Evolutionary conservation across 2,797 vertebrate genomes (phyloP), one percentile per base, ranked within the genome.

Genomic region (Enteromius afrohamiltoni): DNA sequence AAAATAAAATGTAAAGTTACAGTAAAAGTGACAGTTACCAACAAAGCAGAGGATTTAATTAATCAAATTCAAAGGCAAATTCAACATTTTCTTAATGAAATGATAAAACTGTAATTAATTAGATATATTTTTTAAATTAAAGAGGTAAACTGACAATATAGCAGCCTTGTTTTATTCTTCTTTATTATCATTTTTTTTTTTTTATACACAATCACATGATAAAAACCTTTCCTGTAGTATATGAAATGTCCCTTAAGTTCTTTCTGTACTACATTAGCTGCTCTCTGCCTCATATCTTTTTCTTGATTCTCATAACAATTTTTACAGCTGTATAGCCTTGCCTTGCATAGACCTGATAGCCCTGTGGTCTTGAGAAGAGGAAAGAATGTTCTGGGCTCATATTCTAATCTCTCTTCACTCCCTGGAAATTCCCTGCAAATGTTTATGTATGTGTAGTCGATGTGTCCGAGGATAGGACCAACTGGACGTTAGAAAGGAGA

Each of bases 301-400:
- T 8, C 69, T 29, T 21, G 23, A 8, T 31, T 31, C 23, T 70
- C 68, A 70, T 47, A 47, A 70, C n/a, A 70, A 10, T 42, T 31
- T 31, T 64, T 31, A 14, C 68, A 47, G 42, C 42, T 70, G 42
- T 23, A 37, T 37, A 37, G 37, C 37, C 37, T 37, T 37, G 37
- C 6, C 37, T 37, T 37, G 37, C 7, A 37, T 37, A 37, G n/a
- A 70, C 14, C 23, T 29, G 68, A 47, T 70, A n/a, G 13, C n/a
- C 40, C 14, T 70, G n/a, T 45, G 40, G 14, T n/a, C 68, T 70
- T 70, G 42, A 70, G 5, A 47, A 70, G n/a, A 70, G n/a, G 40
- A 45, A 70, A n/a, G n/a, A 23, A 1, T 70, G 68, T 47, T 70
- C 23, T 70, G 68, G 23, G n/a, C 14, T 7, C 23, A 16, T 29